These are phyloP conservation scores for Enoplosus armatus DNA, from an alignment of 2,797 vertebrate genomes.

Conservation along the genomic window DNA sequence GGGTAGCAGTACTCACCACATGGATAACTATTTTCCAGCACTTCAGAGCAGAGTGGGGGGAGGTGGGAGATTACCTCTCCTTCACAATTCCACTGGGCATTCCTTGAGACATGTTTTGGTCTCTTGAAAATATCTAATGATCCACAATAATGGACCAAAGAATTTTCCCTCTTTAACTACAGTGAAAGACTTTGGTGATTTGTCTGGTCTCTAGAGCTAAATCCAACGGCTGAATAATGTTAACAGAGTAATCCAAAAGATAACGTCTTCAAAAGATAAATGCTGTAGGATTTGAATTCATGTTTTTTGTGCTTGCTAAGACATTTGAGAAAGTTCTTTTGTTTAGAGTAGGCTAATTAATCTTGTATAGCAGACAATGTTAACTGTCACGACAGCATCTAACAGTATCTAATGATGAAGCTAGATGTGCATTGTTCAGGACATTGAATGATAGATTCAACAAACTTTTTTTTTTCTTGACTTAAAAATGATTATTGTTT, in stretches of 20 bases:
- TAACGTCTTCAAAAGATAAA: conserved; percentile 18
- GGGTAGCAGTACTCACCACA: conserved; percentile 91
- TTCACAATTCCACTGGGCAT: conserved; percentile 94
- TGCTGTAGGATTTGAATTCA: conserved; percentile 7
- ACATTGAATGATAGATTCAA: conserved; percentile 23
- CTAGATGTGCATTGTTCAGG: conserved; percentile 25
- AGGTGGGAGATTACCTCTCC: conserved; percentile 91
- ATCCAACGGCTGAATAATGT: not conserved
- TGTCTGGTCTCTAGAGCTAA: conserved; percentile 30
- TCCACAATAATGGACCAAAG: conserved; percentile 59
- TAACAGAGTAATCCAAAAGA: conserved; percentile 9
- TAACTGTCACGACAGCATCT: conserved; percentile 10
- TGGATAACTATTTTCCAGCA: conserved; percentile 95
- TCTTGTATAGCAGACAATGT: conserved; percentile 31
- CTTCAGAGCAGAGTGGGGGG: conserved; percentile 91
- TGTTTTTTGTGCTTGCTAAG: conserved; percentile 16
- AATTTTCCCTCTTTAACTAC: conserved; percentile 23
- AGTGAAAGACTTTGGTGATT: conserved; percentile 24
- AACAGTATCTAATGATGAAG: conserved; percentile 7
- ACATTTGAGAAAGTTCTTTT: conserved; percentile 31
- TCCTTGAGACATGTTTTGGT: conserved; percentile 78
- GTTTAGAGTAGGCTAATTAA: conserved; percentile 14
- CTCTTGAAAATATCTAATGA: conserved; percentile 42
- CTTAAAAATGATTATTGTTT: conserved; percentile 22
- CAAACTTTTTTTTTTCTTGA: not conserved